These are phyloP conservation scores for Malachius bipustulatus DNA, from an alignment of 2,888 invertebrate genomes.

Conservation along the genomic window DNA sequence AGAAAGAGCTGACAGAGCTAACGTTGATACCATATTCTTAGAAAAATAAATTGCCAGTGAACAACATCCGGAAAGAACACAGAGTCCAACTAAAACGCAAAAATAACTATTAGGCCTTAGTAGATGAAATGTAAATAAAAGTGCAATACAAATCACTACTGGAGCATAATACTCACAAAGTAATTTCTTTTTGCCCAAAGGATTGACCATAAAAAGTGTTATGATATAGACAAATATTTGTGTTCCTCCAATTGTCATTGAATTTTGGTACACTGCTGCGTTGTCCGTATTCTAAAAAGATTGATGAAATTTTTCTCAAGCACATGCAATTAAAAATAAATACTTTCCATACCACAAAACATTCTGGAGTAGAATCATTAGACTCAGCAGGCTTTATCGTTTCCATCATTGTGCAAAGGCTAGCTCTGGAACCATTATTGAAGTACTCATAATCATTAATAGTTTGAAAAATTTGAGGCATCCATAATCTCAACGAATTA, in stretches of 20 bases:
- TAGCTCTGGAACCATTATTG: slow-evolving; percentile 29
- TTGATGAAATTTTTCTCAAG: no score
- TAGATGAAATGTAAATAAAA: slow-evolving; percentile 6
- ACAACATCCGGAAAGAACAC: slow-evolving; percentile 32
- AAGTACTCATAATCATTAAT: slow-evolving; percentile 37
- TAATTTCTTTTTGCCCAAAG: slow-evolving; percentile 42
- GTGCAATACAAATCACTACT: neutral
- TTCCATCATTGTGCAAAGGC: slow-evolving; percentile 40
- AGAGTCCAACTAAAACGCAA: slow-evolving; percentile 24
- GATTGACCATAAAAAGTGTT: slow-evolving; percentile 43
- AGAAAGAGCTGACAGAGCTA: slow-evolving; percentile 44
- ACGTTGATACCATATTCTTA: slow-evolving; percentile 39
- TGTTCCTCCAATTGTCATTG: slow-evolving; percentile 51
- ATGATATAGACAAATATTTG: slow-evolving; percentile 52
- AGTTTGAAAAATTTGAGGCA: slow-evolving; percentile 73
- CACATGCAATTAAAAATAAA: no score
- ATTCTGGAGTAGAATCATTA: slow-evolving; percentile 12
- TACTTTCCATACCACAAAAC: slow-evolving; percentile 17
- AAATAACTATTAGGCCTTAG: no score
- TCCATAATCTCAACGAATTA: slow-evolving; percentile 75
- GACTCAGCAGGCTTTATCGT: slow-evolving; percentile 30
- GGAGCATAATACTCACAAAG: slow-evolving; percentile 39
- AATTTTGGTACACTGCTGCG: slow-evolving; percentile 50
- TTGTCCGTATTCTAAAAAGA: slow-evolving; percentile 28
- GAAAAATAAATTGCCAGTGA: slow-evolving; percentile 47